Evolutionary conservation across 2,797 vertebrate species (phyloP).

Genomic region (Esox masquinongy): DNA sequence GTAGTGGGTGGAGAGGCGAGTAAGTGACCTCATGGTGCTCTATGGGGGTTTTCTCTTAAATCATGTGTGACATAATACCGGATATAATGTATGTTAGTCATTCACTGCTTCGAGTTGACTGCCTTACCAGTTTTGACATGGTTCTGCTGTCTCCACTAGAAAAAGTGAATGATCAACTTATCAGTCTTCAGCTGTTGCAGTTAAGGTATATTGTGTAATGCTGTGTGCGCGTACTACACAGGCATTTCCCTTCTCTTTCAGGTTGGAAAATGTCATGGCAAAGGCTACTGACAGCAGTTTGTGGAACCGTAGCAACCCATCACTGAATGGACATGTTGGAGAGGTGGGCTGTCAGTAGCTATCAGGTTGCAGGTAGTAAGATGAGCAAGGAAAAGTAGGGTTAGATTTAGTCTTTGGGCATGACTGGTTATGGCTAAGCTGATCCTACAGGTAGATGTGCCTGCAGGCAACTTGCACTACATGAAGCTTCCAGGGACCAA

Average conservation of each 20-base stretch:
- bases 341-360: not conserved
- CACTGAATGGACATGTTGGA: slow-evolving; percentile 33
- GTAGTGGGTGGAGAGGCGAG: slow-evolving; percentile 9
- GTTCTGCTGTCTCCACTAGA: slow-evolving; percentile 3
- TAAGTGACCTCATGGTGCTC: slow-evolving; percentile 23
- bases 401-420: not conserved
- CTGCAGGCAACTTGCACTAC: not conserved
- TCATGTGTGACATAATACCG: slow-evolving; percentile 17
- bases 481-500: not conserved
- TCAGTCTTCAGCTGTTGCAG: not conserved
- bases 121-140: not conserved
- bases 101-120: not conserved
- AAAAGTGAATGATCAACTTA: not conserved
- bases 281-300: slow-evolving; percentile 38
- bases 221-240: not conserved
- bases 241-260: slow-evolving; percentile 5
- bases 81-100: slow-evolving; percentile 5
- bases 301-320: slow-evolving; percentile 51
- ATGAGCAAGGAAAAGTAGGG: not conserved
- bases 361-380: not conserved
- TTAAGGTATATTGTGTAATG: not conserved
- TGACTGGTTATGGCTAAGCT: not conserved
- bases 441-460: not conserved
- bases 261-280: slow-evolving; percentile 21
- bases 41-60: slow-evolving; percentile 33